phyloP scores from a whole-genome alignment of 2,113 vertebrate genomes.

The Anolis sagrei region DNA sequence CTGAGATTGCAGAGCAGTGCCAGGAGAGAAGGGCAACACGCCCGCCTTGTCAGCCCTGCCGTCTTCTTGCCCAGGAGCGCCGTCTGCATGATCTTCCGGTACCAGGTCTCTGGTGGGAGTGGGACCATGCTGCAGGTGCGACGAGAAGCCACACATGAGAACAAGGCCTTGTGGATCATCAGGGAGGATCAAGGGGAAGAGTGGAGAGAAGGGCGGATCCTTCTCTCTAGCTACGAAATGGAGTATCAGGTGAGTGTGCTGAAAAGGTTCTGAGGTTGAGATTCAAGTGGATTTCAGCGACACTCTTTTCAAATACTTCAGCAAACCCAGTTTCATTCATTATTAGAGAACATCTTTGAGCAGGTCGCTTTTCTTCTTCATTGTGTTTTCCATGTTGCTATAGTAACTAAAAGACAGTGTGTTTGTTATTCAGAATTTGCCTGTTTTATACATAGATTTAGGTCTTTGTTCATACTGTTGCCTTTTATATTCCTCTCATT shows the following conservation, averaged over 20 bases:
- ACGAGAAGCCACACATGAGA: constrained; percentile 86
- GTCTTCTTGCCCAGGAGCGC: constrained; percentile 85
- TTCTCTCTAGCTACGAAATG: constrained; percentile 90
- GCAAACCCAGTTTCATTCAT: constrained; percentile 69
- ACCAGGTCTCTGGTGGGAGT: constrained; percentile 86
- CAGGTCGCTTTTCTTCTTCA: constrained; percentile 69
- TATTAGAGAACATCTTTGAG: constrained; percentile 72
- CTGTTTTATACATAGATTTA: constrained; percentile 78
- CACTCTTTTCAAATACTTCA: constrained; percentile 67
- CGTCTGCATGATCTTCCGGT: constrained; percentile 93
- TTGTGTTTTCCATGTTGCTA: constrained; percentile 79
- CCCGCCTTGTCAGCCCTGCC: constrained; percentile 88
- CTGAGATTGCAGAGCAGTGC: constrained; percentile 85
- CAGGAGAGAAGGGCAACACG: constrained; percentile 84
- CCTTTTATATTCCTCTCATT: constrained; percentile 71
- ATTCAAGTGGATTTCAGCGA: constrained; percentile 43
- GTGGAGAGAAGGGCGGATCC: constrained; percentile 93
- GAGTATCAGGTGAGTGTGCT: constrained; percentile 86
- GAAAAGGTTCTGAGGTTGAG: constrained; percentile 16
- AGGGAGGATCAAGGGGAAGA: constrained; percentile 89
- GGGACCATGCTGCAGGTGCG: constrained; percentile 88
- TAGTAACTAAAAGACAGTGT: constrained; percentile 81
- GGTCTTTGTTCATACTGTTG: constrained; percentile 79
- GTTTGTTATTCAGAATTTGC: constrained; percentile 84
- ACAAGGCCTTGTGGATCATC: constrained; percentile 89